These are phyloP conservation scores for Eumacrocentrus americanus DNA, from an alignment of 2,888 invertebrate genomes.

Conservation along the genomic window DNA sequence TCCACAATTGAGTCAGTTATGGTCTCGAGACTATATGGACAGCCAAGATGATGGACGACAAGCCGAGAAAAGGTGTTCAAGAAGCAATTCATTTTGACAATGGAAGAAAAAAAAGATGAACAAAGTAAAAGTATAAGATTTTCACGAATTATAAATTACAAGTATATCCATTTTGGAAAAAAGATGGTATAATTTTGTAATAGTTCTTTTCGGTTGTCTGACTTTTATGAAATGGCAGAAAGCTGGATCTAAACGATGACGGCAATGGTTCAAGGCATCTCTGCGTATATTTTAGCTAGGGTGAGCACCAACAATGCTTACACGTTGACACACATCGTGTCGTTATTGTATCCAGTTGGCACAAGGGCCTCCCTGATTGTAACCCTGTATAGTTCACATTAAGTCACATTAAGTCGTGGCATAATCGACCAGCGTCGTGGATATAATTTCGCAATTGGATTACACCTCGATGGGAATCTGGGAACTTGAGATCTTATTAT, in stretches of 20 bases:
- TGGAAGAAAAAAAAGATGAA: conserved; percentile 1
- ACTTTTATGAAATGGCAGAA: conserved; percentile 22
- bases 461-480: too few species aligned
- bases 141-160: background rate
- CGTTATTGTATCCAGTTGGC: conserved; percentile 5
- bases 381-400: conserved; percentile 18
- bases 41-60: too few species aligned
- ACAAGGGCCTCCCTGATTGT: conserved; percentile 14
- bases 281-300: conserved; percentile 8
- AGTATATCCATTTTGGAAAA: background rate
- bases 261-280: conserved; percentile 3
- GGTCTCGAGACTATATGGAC: too few species aligned
- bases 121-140: background rate
- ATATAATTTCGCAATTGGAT: conserved; percentile 52
- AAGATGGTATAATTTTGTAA: conserved; percentile 1
- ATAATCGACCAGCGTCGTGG: conserved; percentile 34
- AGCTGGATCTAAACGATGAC: conserved; percentile 24
- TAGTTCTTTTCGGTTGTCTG: background rate
- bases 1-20: conserved; percentile 34
- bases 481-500: too few species aligned
- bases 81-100: background rate
- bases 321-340: background rate
- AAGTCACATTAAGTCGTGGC: conserved; percentile 28
- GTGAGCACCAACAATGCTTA: conserved; percentile 24
- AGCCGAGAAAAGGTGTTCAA: background rate